Conservation (phyloP, 2,113 vertebrate species). For the Etia nguti region DNA sequence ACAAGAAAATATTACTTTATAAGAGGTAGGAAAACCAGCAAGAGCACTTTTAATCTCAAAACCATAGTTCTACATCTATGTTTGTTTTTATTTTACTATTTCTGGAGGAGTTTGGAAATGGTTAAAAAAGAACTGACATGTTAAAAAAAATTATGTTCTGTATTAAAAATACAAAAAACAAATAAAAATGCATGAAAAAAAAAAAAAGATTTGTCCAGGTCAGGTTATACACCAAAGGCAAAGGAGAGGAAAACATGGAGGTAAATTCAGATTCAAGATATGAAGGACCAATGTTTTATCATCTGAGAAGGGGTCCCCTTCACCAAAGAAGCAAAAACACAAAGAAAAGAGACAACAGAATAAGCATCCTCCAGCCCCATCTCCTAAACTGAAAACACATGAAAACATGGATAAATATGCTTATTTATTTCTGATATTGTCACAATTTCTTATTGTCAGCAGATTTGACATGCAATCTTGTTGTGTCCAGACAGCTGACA, state of each 20-base stretch:
- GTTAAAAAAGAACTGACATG: background rate
- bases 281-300: background rate
- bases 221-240: background rate
- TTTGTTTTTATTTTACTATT: background rate
- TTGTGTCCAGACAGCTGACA: background rate
- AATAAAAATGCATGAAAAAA: fast-evolving
- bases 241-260: background rate
- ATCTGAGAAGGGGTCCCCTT: background rate
- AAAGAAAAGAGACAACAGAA: background rate
- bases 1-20: background rate
- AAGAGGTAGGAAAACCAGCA: background rate
- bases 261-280: background rate
- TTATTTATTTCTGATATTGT: background rate
- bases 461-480: background rate
- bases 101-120: background rate
- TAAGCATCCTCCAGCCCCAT: background rate
- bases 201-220: background rate
- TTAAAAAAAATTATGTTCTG: fast-evolving
- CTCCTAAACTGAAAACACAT: background rate
- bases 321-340: fast-evolving
- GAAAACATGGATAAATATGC: background rate
- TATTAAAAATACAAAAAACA: background rate
- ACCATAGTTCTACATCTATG: background rate
- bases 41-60: background rate
- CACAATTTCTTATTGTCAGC: background rate